Evolutionary conservation across 2,888 invertebrate genomes (phyloP).

Genomic region (Scaptodrosophila latifasciaeformis): DNA sequence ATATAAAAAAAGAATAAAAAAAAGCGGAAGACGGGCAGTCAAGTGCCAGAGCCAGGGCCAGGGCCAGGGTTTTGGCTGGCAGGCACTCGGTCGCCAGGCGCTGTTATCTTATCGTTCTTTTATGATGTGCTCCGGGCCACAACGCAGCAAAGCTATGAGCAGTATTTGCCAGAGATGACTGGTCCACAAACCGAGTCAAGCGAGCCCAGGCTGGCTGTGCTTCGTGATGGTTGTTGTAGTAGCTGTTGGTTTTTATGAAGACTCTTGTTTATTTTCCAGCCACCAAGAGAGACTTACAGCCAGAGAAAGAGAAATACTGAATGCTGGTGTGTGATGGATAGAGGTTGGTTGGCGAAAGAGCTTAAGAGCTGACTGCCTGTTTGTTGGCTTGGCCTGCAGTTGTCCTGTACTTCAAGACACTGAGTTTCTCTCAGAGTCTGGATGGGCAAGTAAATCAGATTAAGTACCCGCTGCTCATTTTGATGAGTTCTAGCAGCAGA

Average conservation of each 20-base stretch:
- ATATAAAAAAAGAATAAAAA: conserved; percentile 7
- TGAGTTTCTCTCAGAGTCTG: neutral
- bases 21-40: conserved; percentile 21
- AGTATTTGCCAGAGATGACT: conserved; percentile 28
- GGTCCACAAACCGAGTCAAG: neutral
- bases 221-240: conserved; percentile 11
- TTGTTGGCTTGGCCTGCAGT: conserved; percentile 5
- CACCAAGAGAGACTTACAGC: too few species aligned
- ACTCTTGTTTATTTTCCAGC: conserved; percentile 60
- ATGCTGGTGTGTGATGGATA: neutral
- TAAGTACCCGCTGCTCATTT: conserved; percentile 69
- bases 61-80: neutral
- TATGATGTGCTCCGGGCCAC: too few species aligned
- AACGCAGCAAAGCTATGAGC: conserved; percentile 46
- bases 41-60: conserved; percentile 42
- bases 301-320: neutral
- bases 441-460: conserved; percentile 62
- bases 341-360: neutral
- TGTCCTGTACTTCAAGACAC: too few species aligned
- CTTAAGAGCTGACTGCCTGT: conserved; percentile 24
- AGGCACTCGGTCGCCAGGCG: neutral
- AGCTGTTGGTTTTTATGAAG: conserved; percentile 62
- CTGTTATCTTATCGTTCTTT: conserved; percentile 57
- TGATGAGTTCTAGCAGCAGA: conserved; percentile 54
- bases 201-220: conserved; percentile 2